phyloP scores from a whole-genome alignment of 2,113 vertebrate species.

The Vimba vimba region DNA sequence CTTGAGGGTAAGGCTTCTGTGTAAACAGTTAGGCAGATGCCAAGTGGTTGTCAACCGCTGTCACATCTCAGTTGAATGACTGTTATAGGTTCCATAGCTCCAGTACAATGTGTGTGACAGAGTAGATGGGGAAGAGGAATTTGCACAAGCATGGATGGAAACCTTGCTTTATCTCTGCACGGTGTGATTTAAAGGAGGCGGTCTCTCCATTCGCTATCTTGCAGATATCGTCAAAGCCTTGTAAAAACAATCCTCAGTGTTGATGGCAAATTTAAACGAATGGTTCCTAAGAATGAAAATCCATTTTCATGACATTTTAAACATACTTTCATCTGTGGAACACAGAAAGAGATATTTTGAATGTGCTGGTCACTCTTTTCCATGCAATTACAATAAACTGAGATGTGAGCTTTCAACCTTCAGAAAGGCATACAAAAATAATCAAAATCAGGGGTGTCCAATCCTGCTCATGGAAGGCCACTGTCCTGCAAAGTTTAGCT shows the following conservation, averaged over 20 bases:
- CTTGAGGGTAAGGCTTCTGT: slow-evolving; percentile 30
- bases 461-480: no score
- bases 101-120: neutral
- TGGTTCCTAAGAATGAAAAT: neutral
- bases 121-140: slow-evolving; percentile 21
- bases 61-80: slow-evolving; percentile 27
- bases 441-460: no score
- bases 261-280: slow-evolving; percentile 9
- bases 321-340: neutral
- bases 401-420: no score
- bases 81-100: neutral
- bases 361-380: neutral
- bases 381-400: neutral
- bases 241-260: slow-evolving; percentile 20
- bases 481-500: no score
- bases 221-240: slow-evolving; percentile 9
- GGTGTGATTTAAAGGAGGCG: slow-evolving; percentile 27
- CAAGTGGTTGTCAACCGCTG: slow-evolving; percentile 39
- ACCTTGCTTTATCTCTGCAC: slow-evolving; percentile 29
- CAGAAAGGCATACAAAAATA: no score
- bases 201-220: neutral
- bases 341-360: neutral
- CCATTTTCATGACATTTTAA: neutral
- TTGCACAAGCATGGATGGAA: slow-evolving; percentile 10
- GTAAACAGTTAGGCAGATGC: slow-evolving; percentile 39